Evolutionary conservation across 2,888 invertebrate genomes (phyloP).

Genomic region (Drosophila lutescens): DNA sequence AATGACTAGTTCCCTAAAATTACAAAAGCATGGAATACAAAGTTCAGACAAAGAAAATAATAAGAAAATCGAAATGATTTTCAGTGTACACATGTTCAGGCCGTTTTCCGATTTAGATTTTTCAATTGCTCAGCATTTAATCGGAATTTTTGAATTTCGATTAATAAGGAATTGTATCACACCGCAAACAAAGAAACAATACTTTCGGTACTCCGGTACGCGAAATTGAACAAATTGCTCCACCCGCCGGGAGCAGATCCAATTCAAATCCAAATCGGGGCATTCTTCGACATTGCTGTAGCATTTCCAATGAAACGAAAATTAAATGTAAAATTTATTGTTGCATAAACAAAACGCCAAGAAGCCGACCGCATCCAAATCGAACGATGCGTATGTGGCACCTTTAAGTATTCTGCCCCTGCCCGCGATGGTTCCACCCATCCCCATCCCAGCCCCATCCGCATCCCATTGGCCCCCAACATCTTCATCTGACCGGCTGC

Average conservation of each 20-base stretch:
- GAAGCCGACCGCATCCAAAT: conserved; percentile 72
- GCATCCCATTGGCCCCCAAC: conserved; percentile 18
- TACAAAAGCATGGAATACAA: conserved; percentile 4
- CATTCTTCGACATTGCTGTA: conserved; percentile 55
- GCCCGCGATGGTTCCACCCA: conserved; percentile 2
- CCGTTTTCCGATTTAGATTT: conserved; percentile 10
- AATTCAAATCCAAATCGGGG: conserved; percentile 50
- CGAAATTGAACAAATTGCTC: conserved; percentile 23
- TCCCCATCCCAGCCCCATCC: neutral
- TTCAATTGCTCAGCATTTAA: conserved; percentile 21
- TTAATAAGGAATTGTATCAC: conserved; percentile 36
- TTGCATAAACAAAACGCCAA: conserved; percentile 77
- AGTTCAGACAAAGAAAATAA: neutral
- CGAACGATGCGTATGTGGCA: conserved; percentile 71
- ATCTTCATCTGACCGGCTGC: conserved; percentile 39
- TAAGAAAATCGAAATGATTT: neutral
- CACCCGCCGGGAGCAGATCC: conserved; percentile 10
- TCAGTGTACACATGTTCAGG: neutral
- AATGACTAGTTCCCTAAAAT: conserved; percentile 26
- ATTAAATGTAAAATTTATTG: conserved; percentile 78
- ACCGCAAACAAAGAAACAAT: conserved; percentile 33
- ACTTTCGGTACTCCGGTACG: conserved; percentile 1
- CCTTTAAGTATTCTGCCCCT: conserved; percentile 71
- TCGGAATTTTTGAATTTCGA: conserved; percentile 10
- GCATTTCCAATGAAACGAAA: conserved; percentile 69